Base-by-base conservation (phyloP, 2,797 vertebrate genomes). In the Centroberyx gerrardi region DNA sequence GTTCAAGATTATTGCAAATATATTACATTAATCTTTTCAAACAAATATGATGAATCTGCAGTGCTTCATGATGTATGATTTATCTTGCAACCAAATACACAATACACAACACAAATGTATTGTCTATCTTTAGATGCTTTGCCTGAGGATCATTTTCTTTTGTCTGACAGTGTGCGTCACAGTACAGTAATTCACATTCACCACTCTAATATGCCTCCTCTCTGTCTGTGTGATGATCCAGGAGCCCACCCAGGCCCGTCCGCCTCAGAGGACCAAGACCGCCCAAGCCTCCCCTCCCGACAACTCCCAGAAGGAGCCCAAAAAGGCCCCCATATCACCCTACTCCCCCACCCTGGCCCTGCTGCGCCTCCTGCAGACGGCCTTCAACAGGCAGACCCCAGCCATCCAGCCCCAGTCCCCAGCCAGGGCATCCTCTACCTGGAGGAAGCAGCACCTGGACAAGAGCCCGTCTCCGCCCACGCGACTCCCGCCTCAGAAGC, bases 311-410 rank as follows among this genome's bases (percentile, higher is more conserved):
- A 86, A 60, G 83, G 79, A 84, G 62, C n/a, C 75, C 31, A 58
- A 94, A 63, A 91, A 69, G 15, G 60, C 84, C 1, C 84, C 88
- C 0, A 92, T 74, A 27, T 15, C 92, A 51, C 55, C 89, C n/a
- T 46, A 86, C 54, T 82, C 94, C 29, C 72, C 87, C 68, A 90
- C 68, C 70, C 84, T 58, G 94, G 97, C 97, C 49, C 95, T 99
- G 87, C 90, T 98, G 49, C 94, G 87, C 40, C 95, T 99, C 46
- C 94, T 98, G 9, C 96, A 96, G 88, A 97, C 95, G 1, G 97
- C 97, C 69, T 98, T 99, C 69, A 96, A 92, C 91, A 94, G 94
- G 68, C 96, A 96, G 82, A 85, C 70, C 48, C 78, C 90, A 0
- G 81, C 79, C 18, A 4, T 83, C 53, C 86, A 82, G 42, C 58